Percentiles rank a stretch among this genome's conserved stretches.
phyloP scores from a whole-genome alignment of 2,113 vertebrate genomes.

The Tilapia sparmanii region DNA sequence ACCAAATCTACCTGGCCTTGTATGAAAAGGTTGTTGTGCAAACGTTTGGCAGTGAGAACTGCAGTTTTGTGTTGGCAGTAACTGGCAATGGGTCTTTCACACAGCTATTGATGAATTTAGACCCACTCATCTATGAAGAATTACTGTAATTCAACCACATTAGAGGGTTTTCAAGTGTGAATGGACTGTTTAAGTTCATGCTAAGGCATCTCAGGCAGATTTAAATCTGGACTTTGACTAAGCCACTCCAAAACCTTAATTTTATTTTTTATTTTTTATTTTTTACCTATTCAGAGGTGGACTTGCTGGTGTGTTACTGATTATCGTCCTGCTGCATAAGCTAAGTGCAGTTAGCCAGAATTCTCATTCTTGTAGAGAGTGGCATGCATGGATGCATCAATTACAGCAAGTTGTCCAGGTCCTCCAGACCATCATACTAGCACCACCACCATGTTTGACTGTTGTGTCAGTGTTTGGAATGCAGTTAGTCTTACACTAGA shows the following conservation, averaged over 20 bases:
- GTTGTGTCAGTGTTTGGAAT: background rate
- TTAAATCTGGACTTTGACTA: background rate
- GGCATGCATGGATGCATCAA: background rate
- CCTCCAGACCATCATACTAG: rapidly evolving
- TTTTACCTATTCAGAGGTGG: background rate
- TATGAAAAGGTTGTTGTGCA: background rate
- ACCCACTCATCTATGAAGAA: background rate
- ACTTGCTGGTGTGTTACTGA: background rate
- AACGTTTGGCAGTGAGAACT: rapidly evolving
- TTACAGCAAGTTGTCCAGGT: background rate
- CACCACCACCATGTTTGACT: background rate
- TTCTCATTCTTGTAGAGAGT: background rate
- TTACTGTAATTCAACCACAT: background rate
- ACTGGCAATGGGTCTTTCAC: background rate
- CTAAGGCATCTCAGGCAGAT: background rate
- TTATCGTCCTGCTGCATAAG: background rate
- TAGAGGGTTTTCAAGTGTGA: background rate
- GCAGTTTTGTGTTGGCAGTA: rapidly evolving
- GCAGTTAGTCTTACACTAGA: background rate
- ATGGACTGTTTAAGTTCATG: background rate
- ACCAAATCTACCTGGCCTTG: background rate
- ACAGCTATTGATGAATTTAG: rapidly evolving
- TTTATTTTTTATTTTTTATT: rapidly evolving
- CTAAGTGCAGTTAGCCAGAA: background rate
- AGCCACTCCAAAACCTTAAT: rapidly evolving